Conservation (phyloP, 1,140 invertebrate species). For the Neodiprion pinetum region DNA sequence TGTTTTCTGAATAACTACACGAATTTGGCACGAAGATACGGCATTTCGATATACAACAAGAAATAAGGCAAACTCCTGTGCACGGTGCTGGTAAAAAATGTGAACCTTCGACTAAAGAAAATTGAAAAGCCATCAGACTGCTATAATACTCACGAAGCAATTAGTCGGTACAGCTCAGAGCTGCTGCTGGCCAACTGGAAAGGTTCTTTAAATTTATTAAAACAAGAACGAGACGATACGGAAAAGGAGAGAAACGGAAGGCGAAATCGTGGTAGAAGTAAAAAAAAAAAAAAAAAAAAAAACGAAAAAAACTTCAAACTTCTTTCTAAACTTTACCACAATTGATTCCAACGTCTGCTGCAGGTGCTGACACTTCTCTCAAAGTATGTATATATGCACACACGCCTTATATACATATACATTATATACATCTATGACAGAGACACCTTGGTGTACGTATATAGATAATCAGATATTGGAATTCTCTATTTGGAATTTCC, state of each 20-base stretch:
- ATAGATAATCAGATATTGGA: background rate
- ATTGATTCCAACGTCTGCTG: background rate
- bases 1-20: too few species aligned
- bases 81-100: too few species aligned
- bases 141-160: too few species aligned
- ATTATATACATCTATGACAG: too few species aligned
- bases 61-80: too few species aligned
- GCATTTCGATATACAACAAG: too few species aligned
- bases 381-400: background rate
- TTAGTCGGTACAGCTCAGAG: too few species aligned
- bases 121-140: too few species aligned
- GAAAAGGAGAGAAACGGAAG: background rate
- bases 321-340: background rate
- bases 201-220: background rate
- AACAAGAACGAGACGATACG: background rate
- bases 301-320: background rate
- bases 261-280: too few species aligned
- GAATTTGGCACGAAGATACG: too few species aligned
- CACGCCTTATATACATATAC: too few species aligned
- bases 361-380: constrained; percentile 1
- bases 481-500: background rate
- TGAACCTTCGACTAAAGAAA: too few species aligned
- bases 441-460: background rate
- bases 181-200: background rate
- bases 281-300: background rate